Evolutionary conservation across 2,888 invertebrate species (phyloP), one percentile per base, ranked within the genome.

Genomic region (Nezara viridula): DNA sequence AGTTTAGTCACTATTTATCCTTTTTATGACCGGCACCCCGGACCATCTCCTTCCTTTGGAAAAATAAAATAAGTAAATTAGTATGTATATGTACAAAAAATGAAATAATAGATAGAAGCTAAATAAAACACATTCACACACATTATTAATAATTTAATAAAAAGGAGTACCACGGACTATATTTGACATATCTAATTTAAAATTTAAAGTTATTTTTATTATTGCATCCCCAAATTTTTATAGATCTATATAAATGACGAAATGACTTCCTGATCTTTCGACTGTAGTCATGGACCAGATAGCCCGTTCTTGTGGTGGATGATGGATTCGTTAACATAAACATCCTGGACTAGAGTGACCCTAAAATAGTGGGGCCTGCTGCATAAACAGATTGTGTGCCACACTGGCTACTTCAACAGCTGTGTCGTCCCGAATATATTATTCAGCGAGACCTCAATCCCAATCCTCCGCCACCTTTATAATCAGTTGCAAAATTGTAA

Each of bases 381-480:
- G 66, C 66, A 73, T 73, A 73, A 73, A 73, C 66, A 73, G 66
- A 37, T 73, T 37, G 32, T 37, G 19, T 73, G 6, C 66, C 66
- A 0, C 37, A 14, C 2, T 55, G 55, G 55, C 55, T 55, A 55
- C 55, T 55, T 55, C 60, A 60, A 27, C 66, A 73, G 66, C 66
- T 73, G 66, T 37, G 32, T 6, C 10, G 7, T 19, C 60, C 14
- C 19, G 19, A 32, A 37, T 73, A 37, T 73, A 73, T 73, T 73
- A 73, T 73, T 73, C 66, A 73, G 37, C 37, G 66, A n/a, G n/a
- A n/a, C n/a, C n/a, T n/a, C 2, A 14, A 5, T 9, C 27, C n/a
- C 55, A 9, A 55, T n/a, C 3, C 10, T 32, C 14, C 60, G 5
- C 16, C 27, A 14, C 27, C 12, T 27, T 60, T 27, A 27, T 27